Conservation (phyloP, 2,888 invertebrate species). For the Hemaris fuciformis region DNA sequence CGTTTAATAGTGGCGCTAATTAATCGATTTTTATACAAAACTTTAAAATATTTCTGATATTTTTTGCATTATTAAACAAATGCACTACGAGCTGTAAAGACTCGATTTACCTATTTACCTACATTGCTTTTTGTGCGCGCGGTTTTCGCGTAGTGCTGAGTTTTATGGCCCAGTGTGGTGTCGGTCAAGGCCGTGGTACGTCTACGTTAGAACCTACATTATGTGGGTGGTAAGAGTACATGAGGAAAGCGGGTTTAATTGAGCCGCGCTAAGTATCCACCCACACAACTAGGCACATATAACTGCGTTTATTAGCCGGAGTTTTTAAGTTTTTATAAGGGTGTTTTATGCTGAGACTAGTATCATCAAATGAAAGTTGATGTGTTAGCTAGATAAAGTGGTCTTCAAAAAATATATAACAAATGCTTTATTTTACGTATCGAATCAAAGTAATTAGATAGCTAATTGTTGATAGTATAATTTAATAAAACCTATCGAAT, state of each 20-base stretch:
- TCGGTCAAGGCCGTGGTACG: constrained; percentile 1
- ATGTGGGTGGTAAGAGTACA: constrained; percentile 8
- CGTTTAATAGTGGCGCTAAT: too few species aligned
- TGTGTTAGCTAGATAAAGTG: neutral
- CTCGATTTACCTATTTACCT: neutral
- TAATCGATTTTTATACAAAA: neutral
- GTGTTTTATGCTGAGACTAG: too few species aligned
- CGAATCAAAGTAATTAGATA: too few species aligned
- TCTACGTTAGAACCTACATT: constrained; percentile 12
- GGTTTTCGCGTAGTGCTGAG: neutral
- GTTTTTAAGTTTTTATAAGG: neutral
- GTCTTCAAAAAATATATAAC: neutral
- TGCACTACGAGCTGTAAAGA: neutral
- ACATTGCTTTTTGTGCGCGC: neutral
- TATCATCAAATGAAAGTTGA: neutral
- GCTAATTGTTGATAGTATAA: too few species aligned
- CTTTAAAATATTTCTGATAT: too few species aligned
- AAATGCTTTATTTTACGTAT: too few species aligned
- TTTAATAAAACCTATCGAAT: too few species aligned
- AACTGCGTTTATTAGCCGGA: neutral
- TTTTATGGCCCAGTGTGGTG: constrained; percentile 1
- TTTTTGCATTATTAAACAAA: neutral
- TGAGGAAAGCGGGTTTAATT: constrained; percentile 8
- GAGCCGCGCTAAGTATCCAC: neutral
- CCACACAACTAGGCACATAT: neutral